A percentile compares a stretch with the other conserved stretches of the same genome.
Evolutionary conservation across 2,797 vertebrate genomes (phyloP).

Genomic region (Anabacerthia variegaticeps): DNA sequence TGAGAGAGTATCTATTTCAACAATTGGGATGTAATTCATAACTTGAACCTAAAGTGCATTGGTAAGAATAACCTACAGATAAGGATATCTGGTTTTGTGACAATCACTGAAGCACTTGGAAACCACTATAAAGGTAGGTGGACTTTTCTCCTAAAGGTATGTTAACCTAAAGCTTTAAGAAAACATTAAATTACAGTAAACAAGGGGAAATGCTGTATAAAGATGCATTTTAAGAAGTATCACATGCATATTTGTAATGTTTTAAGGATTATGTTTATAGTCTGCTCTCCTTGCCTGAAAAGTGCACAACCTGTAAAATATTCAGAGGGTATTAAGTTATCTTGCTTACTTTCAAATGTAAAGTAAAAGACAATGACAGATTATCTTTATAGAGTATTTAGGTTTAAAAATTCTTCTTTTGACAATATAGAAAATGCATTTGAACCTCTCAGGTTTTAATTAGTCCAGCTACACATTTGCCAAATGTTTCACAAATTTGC

Average conservation of each 20-base stretch:
- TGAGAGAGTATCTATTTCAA: slow-evolving; percentile 37
- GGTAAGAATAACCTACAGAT: neutral
- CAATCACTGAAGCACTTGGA: slow-evolving; percentile 49
- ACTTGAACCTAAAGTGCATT: neutral
- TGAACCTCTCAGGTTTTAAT: slow-evolving; percentile 43
- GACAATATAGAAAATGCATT: slow-evolving; percentile 4
- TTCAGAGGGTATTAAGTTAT: neutral
- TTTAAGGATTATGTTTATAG: neutral
- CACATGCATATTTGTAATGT: neutral
- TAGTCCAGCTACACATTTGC: slow-evolving; percentile 8
- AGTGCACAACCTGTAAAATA: neutral
- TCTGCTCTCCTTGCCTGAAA: neutral
- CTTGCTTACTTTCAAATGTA: neutral
- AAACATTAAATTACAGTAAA: neutral
- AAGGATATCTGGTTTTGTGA: slow-evolving; percentile 41
- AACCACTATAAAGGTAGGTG: slow-evolving; percentile 73
- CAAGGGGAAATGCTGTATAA: neutral
- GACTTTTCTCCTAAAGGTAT: neutral
- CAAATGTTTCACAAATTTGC: slow-evolving; percentile 11
- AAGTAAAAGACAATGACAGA: neutral
- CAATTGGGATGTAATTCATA: slow-evolving; percentile 44
- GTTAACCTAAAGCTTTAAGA: neutral
- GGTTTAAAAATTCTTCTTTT: slow-evolving; percentile 29
- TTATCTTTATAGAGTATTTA: neutral
- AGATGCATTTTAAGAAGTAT: neutral